Evolutionary conservation across 2,888 invertebrate genomes (phyloP), one percentile per base, ranked within the genome.

Genomic region (Nebria brevicollis): DNA sequence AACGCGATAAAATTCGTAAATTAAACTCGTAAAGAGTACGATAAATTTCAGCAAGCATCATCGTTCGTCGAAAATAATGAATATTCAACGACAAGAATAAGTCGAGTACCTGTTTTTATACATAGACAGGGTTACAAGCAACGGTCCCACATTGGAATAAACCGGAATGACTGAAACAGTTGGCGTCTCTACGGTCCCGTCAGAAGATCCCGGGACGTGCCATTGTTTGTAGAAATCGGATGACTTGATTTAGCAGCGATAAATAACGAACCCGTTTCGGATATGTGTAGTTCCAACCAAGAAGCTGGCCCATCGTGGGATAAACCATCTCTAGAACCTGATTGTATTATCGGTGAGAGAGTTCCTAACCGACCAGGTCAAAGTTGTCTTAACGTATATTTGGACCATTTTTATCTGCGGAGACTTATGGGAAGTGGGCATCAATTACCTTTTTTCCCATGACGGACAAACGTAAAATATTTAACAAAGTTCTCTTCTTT

Each of bases 201-300:
- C 15, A n/a, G 64, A 20, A 75, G 54, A 26, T 26, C 26, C 20
- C 20, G 75, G 75, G 75, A 75, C 65, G 43, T 20, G 76, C 8
- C 20, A 42, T 26, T 66, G 66, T 76, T 70, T 70, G 70, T 70
- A 25, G 70, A 70, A 70, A 70, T 70, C 77, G 73, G 73, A 73
- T 73, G 72, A 78, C 82, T 83, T 84, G 84, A 84, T 84, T 84
- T 84, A 84, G 81, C 75, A 81, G 79, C 83, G 84, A 83, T 84
- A 83, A 84, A 84, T 83, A 83, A 82, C 75, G 72, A 54, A 77
- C 70, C 70, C 20, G 64, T 54, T 54, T 54, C 54, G 54, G 54
- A 54, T 11, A 54, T 54, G 15, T 26, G 75, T 11, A 70, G 76
- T 42, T 76, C 54, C 54, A 54, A 13, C 13, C 8, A 54, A 54